Evolutionary conservation across 2,113 vertebrate genomes (phyloP).

Genomic region (Jacana jacana): DNA sequence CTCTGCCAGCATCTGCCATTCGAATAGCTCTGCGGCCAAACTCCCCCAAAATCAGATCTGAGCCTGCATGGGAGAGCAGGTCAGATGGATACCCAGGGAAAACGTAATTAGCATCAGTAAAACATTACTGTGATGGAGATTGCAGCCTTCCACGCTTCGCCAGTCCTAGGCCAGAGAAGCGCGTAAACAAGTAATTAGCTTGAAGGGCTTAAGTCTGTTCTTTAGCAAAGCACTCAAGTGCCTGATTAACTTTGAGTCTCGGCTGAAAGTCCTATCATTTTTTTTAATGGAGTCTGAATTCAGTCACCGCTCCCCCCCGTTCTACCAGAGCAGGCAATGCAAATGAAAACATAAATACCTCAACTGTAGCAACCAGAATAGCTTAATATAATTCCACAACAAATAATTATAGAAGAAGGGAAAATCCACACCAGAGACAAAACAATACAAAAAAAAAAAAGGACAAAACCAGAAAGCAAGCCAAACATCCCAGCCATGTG

Average conservation of each 20-base stretch:
- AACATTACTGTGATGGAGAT: neutral
- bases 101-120: neutral
- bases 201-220: constrained; percentile 1
- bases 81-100: neutral
- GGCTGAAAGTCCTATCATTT: neutral
- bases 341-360: constrained; percentile 21
- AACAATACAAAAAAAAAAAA: neutral
- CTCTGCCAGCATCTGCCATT: neutral
- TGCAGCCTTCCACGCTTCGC: neutral
- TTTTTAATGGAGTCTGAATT: neutral
- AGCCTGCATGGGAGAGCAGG: neutral
- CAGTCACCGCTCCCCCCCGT: neutral
- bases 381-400: neutral
- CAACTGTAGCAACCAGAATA: neutral
- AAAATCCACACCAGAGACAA: neutral
- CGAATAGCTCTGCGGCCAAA: neutral
- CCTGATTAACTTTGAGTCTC: neutral
- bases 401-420: neutral
- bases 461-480: neutral
- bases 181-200: neutral
- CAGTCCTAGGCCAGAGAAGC: neutral
- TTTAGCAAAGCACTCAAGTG: neutral
- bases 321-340: neutral
- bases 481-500: neutral
- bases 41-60: neutral